These are phyloP conservation scores for Ailurus styani DNA, from an alignment of 2,113 vertebrate genomes.

Conservation along the genomic window DNA sequence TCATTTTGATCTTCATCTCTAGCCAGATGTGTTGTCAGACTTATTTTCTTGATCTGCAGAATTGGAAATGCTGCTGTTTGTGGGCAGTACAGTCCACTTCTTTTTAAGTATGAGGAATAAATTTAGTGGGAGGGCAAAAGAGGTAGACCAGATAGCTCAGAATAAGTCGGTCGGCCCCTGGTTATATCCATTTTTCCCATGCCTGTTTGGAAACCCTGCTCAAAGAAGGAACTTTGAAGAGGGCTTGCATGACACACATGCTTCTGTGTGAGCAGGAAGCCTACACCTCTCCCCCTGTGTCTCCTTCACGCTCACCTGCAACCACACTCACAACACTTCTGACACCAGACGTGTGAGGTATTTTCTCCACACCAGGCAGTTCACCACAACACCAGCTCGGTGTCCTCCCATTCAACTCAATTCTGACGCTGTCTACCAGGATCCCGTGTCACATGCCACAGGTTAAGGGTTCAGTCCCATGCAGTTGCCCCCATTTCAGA, in stretches of 20 bases:
- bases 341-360: no score
- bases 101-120: not conserved
- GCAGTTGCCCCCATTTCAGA: not conserved
- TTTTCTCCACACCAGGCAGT: not conserved
- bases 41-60: not conserved
- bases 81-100: not conserved
- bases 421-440: not conserved
- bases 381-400: not conserved
- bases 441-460: not conserved
- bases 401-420: not conserved
- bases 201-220: not conserved
- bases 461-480: not conserved
- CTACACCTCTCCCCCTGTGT: not conserved
- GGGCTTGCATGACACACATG: not conserved
- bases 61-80: not conserved
- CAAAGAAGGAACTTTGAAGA: not conserved
- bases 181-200: not conserved
- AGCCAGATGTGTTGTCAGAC: constrained; percentile 11
- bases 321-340: not conserved
- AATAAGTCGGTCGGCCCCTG: fast-evolving
- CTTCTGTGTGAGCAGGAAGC: not conserved
- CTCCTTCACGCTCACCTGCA: not conserved
- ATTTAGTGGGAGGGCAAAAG: no score
- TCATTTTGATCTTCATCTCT: constrained; percentile 46
- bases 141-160: not conserved